phyloP scores from a whole-genome alignment of 2,113 vertebrate genomes.

The Pterocles orientalis region DNA sequence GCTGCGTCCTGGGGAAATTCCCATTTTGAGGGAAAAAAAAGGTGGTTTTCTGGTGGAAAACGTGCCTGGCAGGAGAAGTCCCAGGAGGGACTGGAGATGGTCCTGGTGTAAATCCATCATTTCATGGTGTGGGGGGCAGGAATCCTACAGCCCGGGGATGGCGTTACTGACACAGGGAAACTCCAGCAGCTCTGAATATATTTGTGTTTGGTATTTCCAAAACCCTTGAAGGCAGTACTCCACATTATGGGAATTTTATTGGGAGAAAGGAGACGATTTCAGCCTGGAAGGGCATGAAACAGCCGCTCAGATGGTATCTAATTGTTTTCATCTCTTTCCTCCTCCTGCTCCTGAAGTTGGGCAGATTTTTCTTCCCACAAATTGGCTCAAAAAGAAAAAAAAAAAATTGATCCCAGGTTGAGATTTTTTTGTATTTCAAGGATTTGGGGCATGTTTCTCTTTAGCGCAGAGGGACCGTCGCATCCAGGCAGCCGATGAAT shows the following conservation, averaged over 20 bases:
- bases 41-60: not conserved
- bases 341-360: accelerated
- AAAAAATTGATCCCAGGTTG: not conserved
- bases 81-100: not conserved
- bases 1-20: not conserved
- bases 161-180: not conserved
- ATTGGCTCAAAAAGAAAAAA: not conserved
- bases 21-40: not conserved
- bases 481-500: not conserved
- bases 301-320: not conserved
- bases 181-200: not conserved
- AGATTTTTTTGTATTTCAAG: not conserved
- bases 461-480: not conserved
- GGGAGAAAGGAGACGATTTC: not conserved
- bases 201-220: not conserved
- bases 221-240: not conserved
- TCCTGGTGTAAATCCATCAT: not conserved
- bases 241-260: not conserved
- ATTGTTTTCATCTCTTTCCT: not conserved
- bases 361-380: not conserved
- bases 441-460: not conserved
- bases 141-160: not conserved
- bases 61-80: not conserved
- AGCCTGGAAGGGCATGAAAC: not conserved
- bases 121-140: not conserved